Percentiles rank a stretch among this genome's conserved stretches.
These are phyloP conservation scores for Theonella swinhoei DNA, from an alignment of 37 sponge, comb jelly and placozoan genomes.

Conservation along the genomic window DNA sequence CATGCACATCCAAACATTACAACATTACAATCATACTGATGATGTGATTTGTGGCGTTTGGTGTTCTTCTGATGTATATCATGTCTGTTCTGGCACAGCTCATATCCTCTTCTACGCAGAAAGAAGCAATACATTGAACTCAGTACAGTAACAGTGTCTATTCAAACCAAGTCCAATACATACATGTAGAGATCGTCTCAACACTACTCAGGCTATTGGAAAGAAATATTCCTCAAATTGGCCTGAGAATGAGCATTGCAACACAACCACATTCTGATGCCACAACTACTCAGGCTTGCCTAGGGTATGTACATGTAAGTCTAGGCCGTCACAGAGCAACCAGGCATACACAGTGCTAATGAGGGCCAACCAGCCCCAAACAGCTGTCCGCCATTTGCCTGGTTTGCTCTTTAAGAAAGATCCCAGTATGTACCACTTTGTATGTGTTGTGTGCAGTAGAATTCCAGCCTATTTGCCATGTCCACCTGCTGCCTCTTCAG, in stretches of 20 bases:
- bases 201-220: too few relatives aligned
- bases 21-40: too few relatives aligned
- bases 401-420: not conserved
- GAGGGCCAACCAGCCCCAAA: not conserved
- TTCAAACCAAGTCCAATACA: too few relatives aligned
- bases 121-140: too few relatives aligned
- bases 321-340: too few relatives aligned
- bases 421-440: not conserved
- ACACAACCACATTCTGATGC: not conserved
- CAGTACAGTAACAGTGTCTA: too few relatives aligned
- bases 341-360: not conserved
- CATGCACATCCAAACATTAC: too few relatives aligned
- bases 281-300: too few relatives aligned
- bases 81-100: slow-evolving; percentile 77
- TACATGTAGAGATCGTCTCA: too few relatives aligned
- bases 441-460: slow-evolving; percentile 1
- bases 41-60: slow-evolving; percentile 22
- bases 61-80: slow-evolving; percentile 27
- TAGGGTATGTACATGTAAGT: too few relatives aligned
- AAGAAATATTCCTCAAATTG: too few relatives aligned
- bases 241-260: not conserved
- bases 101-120: not conserved
- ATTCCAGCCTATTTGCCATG: slow-evolving; percentile 60
- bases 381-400: too few relatives aligned
- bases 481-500: slow-evolving; percentile 67